Base-by-base conservation (phyloP, 2,888 invertebrate species). In the Amphiduros pacificus region DNA sequence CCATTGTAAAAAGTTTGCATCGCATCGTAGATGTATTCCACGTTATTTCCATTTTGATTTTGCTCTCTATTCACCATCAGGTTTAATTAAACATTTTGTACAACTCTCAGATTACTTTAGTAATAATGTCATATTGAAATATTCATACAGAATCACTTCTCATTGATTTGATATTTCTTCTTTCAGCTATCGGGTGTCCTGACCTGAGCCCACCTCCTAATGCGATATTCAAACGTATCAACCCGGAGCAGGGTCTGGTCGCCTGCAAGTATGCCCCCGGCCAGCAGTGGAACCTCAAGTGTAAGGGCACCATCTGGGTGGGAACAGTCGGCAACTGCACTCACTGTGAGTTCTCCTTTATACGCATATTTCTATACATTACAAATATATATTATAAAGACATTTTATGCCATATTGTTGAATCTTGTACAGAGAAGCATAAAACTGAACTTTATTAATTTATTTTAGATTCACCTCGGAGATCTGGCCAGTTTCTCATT, bases 261-360 rank as follows among this genome's bases (percentile, higher is more conserved):
- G 50, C 49, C 32, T 58, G 58, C 51, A 58, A 58, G 27, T 58
- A 58, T 22, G 49, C 58, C 14, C n/a, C n/a, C n/a, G 50, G 58
- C 3, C 36, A 49, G 58, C 29, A n/a, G 27, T 58, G 58, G 58
- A 58, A 50, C 26, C 31, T 58, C 17, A 49, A 58, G 51, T 58
- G 58, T 24, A 22, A 31, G 24, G 58, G 58, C 28, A 58, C 48
- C 48, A 44, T 48, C 32, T 58, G 58, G 58, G 44, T 29, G 29
- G 58, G 58, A 2, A 51, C 58, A 28, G 58, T 58, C 17, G 58
- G 58, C 4, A 58, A 58, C 58, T 58, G 58, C 51, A 58, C 58
- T 28, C 50, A 29, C 29, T 58, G 58, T 58, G 36, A 58, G 58
- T 58, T 4, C 20, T 17, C 14, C 44, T 44, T 4, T 11, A n/a